phyloP scores from a whole-genome alignment of 2,113 vertebrate genomes.

The Sinosuthora webbiana region DNA sequence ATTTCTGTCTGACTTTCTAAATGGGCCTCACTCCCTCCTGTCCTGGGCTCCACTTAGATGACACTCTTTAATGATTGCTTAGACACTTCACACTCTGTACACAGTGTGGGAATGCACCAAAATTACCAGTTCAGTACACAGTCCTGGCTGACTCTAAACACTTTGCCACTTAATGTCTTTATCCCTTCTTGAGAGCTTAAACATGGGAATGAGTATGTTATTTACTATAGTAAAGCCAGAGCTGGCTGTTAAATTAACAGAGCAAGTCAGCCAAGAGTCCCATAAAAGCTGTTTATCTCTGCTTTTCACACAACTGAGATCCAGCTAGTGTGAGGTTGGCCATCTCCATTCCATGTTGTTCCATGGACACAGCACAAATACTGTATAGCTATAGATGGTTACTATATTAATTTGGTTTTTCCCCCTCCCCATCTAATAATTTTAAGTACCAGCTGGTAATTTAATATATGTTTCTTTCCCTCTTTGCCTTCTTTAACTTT shows the following conservation, averaged over 20 bases:
- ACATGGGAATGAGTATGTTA: constrained; percentile 57
- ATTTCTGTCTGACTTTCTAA: neutral
- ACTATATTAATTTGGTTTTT: neutral
- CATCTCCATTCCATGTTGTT: neutral
- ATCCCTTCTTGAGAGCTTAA: constrained; percentile 45
- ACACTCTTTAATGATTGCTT: neutral
- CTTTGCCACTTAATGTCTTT: constrained; percentile 42
- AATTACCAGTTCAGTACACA: neutral
- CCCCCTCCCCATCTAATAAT: neutral
- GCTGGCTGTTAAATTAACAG: constrained; percentile 58
- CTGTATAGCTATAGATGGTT: neutral
- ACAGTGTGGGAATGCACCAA: neutral
- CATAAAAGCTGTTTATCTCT: constrained; percentile 8
- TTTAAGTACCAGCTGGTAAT: neutral
- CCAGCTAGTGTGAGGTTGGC: neutral
- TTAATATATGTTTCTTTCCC: neutral
- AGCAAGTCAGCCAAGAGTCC: constrained; percentile 26
- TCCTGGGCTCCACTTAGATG: neutral
- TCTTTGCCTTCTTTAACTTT: neutral
- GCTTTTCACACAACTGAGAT: neutral
- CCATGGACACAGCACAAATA: neutral
- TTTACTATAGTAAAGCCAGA: constrained; percentile 54
- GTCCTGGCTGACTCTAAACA: neutral
- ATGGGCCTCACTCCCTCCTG: neutral
- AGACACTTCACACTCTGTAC: neutral